Evolutionary conservation across 2,113 vertebrate species (phyloP), one percentile per base, ranked within the genome.

Genomic region (Mola mola): DNA sequence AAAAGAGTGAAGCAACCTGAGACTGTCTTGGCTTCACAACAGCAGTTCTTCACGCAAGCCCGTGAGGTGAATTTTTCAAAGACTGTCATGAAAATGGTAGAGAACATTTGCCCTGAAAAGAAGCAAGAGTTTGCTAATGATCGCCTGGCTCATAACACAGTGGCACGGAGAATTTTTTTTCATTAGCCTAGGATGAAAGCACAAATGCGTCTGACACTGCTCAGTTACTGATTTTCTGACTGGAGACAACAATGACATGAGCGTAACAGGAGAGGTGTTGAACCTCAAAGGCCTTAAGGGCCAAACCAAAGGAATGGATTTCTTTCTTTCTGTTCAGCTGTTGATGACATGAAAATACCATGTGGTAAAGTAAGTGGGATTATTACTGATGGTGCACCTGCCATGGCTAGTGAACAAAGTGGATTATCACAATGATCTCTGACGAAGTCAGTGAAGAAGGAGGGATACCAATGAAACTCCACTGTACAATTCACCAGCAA

Each of bases 401-500:
- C 43, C 22, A 24, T 74, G 70, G 33, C 29, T 61, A 66, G 70
- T 1, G 64, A 74, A 8, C 31, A 4, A 43, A 66, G 71, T 58
- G 67, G 63, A 46, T 70, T 76, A 22, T 53, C 67, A 75, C 58
- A 1, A 36, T 72, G 0, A 12, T 75, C 3, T 50, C 60, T 21
- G 72, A 75, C n/a, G 65, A 82, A 67, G 63, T 75, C 37, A 74
- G 43, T 1, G 11, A 81, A 72, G 41, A 73, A 58, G 69, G 42
- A 31, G 64, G 67, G 3, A 57, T 77, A 0, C 16, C 71, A 29
- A 31, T 56, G 2, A 74, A 67, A 69, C 57, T 68, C 6, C 4
- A 52, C n/a, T 75, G 62, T 38, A 75, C 66, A 2, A 79, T 74
- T 81, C 65, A 81, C n/a, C 74, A 62, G 10, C 10, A 49, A 12